These are phyloP conservation scores for Neoniphon sammara DNA, from an alignment of 2,797 vertebrate genomes.

Conservation along the genomic window DNA sequence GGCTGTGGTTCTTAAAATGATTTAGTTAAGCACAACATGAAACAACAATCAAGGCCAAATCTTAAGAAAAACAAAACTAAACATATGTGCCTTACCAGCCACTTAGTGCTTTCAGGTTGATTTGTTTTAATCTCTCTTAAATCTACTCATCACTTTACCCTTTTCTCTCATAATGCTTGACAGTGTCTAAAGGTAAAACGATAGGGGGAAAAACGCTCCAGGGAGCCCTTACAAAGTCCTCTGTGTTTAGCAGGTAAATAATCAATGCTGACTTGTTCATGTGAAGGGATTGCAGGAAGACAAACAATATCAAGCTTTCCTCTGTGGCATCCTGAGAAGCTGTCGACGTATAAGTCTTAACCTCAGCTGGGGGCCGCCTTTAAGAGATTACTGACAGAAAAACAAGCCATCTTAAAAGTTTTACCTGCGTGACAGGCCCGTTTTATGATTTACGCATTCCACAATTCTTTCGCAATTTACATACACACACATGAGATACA, in stretches of 20 bases:
- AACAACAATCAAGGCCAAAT: slow-evolving; percentile 53
- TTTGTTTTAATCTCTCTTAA: slow-evolving; percentile 35
- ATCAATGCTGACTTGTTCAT: slow-evolving; percentile 72
- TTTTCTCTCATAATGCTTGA: slow-evolving; percentile 21
- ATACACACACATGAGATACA: slow-evolving; percentile 9
- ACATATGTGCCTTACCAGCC: slow-evolving; percentile 35
- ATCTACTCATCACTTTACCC: slow-evolving; percentile 47
- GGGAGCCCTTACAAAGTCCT: slow-evolving; percentile 61
- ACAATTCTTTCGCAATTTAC: neutral
- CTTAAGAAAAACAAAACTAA: slow-evolving; percentile 56
- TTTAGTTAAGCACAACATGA: slow-evolving; percentile 49
- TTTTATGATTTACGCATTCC: slow-evolving; percentile 50
- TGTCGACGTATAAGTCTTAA: slow-evolving; percentile 47
- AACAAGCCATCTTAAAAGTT: slow-evolving; percentile 26
- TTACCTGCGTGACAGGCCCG: slow-evolving; percentile 12
- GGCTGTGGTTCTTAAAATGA: slow-evolving; percentile 47
- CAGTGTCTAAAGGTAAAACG: slow-evolving; percentile 55
- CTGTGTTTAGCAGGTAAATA: slow-evolving; percentile 75
- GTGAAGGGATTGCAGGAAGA: slow-evolving; percentile 71
- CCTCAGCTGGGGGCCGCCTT: slow-evolving; percentile 54
- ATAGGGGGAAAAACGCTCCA: slow-evolving; percentile 52
- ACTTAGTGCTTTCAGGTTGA: slow-evolving; percentile 33
- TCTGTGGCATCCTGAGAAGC: slow-evolving; percentile 42
- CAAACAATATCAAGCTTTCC: slow-evolving; percentile 72
- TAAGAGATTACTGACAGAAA: slow-evolving; percentile 31